phyloP scores from a whole-genome alignment of 2,888 invertebrate genomes.

The Acanthoscelides obtectus region DNA sequence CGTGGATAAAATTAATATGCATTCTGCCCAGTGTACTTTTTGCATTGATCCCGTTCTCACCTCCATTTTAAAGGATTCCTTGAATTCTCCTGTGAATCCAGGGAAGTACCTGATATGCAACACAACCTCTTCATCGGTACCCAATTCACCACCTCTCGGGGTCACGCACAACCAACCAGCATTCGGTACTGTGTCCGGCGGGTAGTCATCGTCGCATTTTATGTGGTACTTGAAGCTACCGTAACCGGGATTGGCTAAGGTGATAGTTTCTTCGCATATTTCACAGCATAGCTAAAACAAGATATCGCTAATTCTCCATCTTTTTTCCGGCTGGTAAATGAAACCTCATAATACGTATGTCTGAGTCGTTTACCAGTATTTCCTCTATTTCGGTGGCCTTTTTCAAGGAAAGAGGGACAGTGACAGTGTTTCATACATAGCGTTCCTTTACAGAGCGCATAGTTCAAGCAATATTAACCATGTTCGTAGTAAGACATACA shows the following conservation, averaged over 20 bases:
- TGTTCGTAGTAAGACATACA: no score
- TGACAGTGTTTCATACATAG: no score
- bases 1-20: no score
- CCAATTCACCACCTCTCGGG: conserved; percentile 47
- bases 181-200: conserved; percentile 37
- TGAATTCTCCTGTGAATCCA: conserved; percentile 54
- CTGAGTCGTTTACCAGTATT: no score
- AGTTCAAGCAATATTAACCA: no score
- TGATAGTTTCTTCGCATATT: conserved; percentile 32
- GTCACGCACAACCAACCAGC: conserved; percentile 48
- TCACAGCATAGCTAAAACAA: conserved; percentile 43
- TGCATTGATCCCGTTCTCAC: conserved; percentile 24
- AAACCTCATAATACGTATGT: no score
- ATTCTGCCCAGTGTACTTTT: not conserved
- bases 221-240: conserved; percentile 49
- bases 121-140: conserved; percentile 44
- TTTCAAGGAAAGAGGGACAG: no score
- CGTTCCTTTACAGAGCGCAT: no score
- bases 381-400: no score
- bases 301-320: no score
- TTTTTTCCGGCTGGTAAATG: no score
- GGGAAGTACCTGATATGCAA: conserved; percentile 52
- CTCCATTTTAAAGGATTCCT: conserved; percentile 43
- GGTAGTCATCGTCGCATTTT: conserved; percentile 29
- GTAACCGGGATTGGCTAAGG: conserved; percentile 51